These are phyloP conservation scores for Tetrax tetrax DNA, from an alignment of 2,113 vertebrate species.

Conservation along the genomic window DNA sequence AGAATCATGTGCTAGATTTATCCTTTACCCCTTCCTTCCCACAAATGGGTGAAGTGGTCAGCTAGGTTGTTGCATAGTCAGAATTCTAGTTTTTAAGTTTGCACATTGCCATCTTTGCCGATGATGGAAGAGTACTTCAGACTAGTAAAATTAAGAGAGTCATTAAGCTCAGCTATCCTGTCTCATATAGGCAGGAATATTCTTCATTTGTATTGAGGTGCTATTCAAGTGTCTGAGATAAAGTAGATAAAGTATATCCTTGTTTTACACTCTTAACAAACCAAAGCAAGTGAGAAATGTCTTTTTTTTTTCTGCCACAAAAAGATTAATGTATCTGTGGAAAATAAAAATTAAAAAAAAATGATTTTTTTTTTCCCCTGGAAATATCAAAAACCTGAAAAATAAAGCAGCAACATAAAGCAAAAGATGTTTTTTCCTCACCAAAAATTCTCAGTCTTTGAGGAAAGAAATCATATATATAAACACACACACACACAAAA, in stretches of 20 bases:
- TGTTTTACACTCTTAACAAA: neutral
- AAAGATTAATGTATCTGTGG: neutral
- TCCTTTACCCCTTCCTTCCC: neutral
- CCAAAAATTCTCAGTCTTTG: neutral
- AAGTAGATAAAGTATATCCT: neutral
- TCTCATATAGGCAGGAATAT: neutral
- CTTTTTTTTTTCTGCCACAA: neutral
- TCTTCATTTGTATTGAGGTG: neutral
- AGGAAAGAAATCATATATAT: neutral
- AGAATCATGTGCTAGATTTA: neutral
- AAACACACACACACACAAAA: accelerated
- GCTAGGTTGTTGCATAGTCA: neutral
- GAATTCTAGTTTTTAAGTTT: neutral
- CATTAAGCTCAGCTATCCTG: neutral
- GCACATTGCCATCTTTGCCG: neutral
- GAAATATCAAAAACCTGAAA: neutral
- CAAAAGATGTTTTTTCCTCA: neutral
- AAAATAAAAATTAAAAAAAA: neutral
- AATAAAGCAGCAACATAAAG: neutral
- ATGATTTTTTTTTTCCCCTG: neutral
- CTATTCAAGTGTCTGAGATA: neutral
- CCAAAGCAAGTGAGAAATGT: neutral
- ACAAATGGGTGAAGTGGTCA: neutral
- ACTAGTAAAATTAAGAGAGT: neutral
- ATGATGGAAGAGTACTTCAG: neutral